Conservation (phyloP, 2,888 invertebrate species). For the Ophioninae sp. region DNA sequence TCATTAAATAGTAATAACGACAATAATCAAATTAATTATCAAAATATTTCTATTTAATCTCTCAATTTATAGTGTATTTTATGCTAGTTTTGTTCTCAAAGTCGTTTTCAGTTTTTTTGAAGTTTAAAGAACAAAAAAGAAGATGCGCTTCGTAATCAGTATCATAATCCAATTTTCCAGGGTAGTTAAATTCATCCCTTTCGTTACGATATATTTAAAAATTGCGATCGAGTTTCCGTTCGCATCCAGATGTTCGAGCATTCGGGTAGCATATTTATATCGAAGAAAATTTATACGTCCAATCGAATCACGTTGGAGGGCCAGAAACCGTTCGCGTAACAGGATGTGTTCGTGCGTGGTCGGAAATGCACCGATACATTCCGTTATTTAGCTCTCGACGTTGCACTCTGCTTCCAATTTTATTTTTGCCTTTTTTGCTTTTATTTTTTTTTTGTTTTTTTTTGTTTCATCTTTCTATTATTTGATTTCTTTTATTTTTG, state of each 20-base stretch:
- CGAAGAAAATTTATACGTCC: not conserved
- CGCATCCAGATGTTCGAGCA: not conserved
- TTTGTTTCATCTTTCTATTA: not conserved
- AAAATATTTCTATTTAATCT: too few relatives aligned
- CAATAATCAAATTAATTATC: too few relatives aligned
- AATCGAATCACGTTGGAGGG: not conserved
- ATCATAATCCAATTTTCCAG: too few relatives aligned
- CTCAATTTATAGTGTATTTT: too few relatives aligned
- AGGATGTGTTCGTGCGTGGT: not conserved
- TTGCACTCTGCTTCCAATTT: conserved; percentile 22
- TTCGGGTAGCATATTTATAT: not conserved
- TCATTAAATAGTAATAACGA: too few relatives aligned
- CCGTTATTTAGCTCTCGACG: conserved; percentile 40
- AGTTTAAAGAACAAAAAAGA: too few relatives aligned
- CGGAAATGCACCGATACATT: conserved; percentile 15
- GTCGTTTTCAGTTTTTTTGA: too few relatives aligned
- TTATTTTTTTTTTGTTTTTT: not conserved
- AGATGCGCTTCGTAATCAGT: too few relatives aligned
- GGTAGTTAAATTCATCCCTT: too few relatives aligned
- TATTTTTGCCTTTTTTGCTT: conserved; percentile 9
- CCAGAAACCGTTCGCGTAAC: not conserved
- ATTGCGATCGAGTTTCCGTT: too few relatives aligned
- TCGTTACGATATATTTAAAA: too few relatives aligned
- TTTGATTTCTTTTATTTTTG: not conserved
- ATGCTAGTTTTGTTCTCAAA: too few relatives aligned